Percentiles rank a stretch among this genome's conserved stretches.
phyloP scores from a whole-genome alignment of 1,140 invertebrate genomes.

The Drosophila arizonae region DNA sequence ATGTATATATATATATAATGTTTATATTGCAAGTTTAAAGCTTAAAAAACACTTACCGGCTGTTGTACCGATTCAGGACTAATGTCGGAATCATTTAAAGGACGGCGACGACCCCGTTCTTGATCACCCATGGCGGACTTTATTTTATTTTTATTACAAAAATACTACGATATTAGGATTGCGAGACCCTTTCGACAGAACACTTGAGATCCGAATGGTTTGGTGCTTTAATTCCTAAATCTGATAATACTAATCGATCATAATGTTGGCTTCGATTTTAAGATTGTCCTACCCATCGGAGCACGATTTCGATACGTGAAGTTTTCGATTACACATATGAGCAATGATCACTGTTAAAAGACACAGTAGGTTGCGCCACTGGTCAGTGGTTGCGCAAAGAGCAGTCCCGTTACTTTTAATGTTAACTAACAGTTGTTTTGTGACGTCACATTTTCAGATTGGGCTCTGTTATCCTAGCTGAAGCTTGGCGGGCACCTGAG shows the following conservation, averaged over 20 bases:
- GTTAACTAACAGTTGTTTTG: no score
- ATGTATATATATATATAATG: not conserved
- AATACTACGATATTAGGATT: not conserved
- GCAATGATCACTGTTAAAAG: no score
- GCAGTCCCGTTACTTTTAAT: no score
- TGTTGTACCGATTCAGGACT: constrained; percentile 12
- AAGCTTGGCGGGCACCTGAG: no score
- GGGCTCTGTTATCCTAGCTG: no score
- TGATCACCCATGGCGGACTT: constrained; percentile 38
- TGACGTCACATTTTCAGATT: no score
- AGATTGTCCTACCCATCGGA: no score
- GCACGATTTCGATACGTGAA: not conserved
- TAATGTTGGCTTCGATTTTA: not conserved
- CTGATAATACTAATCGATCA: not conserved
- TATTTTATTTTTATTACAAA: not conserved
- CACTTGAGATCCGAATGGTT: constrained; percentile 1
- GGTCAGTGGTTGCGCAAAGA: no score
- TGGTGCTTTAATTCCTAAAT: not conserved
- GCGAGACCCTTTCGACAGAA: not conserved
- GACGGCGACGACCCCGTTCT: constrained; percentile 56
- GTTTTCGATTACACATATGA: no score
- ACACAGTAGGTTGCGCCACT: no score
- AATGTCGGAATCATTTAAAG: constrained; percentile 8
- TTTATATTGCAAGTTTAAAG: not conserved
- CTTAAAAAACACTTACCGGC: constrained; percentile 39